Evolutionary conservation across 30 jellyfish, hydroid and myxozoan genomes (phyloP).

Genomic region (Aurelia sp.): DNA sequence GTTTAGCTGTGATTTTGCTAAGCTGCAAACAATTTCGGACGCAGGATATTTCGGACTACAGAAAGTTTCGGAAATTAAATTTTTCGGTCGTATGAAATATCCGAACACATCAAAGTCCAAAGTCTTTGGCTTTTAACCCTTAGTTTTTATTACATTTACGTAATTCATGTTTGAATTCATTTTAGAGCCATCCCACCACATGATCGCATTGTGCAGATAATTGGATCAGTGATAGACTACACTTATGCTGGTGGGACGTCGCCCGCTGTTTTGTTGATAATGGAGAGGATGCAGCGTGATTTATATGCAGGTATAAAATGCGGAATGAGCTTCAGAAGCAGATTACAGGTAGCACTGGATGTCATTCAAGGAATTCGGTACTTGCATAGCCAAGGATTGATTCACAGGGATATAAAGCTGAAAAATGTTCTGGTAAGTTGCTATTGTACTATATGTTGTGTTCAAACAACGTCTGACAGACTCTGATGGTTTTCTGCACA

Average conservation of each 20-base stretch:
- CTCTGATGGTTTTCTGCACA: too few species aligned
- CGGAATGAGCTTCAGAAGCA: constrained; percentile 99
- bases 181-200: constrained; percentile 96
- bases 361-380: constrained; percentile 97
- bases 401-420: constrained; percentile 94
- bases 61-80: too few species aligned
- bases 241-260: constrained; percentile 99
- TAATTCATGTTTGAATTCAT: not conserved
- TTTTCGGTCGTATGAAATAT: too few species aligned
- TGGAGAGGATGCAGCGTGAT: constrained; percentile 99
- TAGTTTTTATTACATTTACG: too few species aligned
- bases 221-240: constrained; percentile 98
- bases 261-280: constrained; percentile 96
- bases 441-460: not conserved
- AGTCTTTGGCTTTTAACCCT: too few species aligned
- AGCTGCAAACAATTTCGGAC: too few species aligned
- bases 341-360: constrained; percentile 97
- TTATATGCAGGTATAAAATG: constrained; percentile 97
- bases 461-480: too few species aligned
- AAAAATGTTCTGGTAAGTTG: constrained; percentile 94
- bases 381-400: constrained; percentile 97
- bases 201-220: constrained; percentile 95
- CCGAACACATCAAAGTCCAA: too few species aligned
- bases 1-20: too few species aligned
- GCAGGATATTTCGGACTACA: too few species aligned